Percentiles rank a stretch among this genome's conserved stretches.
Evolutionary conservation across 1,140 invertebrate genomes (phyloP).

Genomic region (Drosophila orena): DNA sequence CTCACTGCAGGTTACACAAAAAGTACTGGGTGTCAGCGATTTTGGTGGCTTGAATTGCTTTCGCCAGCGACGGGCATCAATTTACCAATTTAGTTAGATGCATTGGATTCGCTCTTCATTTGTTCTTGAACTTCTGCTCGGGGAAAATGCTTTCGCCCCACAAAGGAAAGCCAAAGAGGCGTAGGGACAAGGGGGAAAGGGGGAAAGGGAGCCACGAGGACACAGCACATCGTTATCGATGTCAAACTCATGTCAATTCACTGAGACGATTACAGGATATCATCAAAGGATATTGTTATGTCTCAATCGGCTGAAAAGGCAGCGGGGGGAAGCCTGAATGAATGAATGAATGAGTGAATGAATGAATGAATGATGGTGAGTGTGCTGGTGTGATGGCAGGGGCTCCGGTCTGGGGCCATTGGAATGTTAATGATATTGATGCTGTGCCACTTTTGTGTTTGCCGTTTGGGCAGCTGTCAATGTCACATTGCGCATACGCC

Average conservation of each 20-base stretch:
- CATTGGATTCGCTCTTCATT: constrained; percentile 47
- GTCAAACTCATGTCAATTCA: constrained; percentile 81
- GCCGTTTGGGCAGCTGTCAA: constrained; percentile 59
- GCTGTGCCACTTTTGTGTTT: constrained; percentile 49
- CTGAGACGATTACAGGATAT: constrained; percentile 76
- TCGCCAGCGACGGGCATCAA: constrained; percentile 22
- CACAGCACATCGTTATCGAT: constrained; percentile 67
- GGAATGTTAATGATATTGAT: constrained; percentile 56
- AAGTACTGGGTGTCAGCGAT: constrained; percentile 32
- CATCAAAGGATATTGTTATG: constrained; percentile 82
- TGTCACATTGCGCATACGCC: constrained; percentile 74
- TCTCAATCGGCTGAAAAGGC: constrained; percentile 61
- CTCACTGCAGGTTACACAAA: constrained; percentile 8
- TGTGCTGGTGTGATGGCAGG: too few relatives aligned
- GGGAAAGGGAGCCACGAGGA: background rate
- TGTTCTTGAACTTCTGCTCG: constrained; percentile 29
- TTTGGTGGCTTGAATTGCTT: constrained; percentile 26
- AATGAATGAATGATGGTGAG: background rate
- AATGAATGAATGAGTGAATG: background rate
- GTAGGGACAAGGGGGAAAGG: background rate
- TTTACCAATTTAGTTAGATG: constrained; percentile 38
- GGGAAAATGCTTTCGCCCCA: background rate
- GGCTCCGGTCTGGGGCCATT: constrained; percentile 16
- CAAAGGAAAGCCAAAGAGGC: constrained; percentile 1
- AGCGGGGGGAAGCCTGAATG: background rate